phyloP scores from a whole-genome alignment of 2,888 invertebrate genomes.

The Osmoderma eremita region DNA sequence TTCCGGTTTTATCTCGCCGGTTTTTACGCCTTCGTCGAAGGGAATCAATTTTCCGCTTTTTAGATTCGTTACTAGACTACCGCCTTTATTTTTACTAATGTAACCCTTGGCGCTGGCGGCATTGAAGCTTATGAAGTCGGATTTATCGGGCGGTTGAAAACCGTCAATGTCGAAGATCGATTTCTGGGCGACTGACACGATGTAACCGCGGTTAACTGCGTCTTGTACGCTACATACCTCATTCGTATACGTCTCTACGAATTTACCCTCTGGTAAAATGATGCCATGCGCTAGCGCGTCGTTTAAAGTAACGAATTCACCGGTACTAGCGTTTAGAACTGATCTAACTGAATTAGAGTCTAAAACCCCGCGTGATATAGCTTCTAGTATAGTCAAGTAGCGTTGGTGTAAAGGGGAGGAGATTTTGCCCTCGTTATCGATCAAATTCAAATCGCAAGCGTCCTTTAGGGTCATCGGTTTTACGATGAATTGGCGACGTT shows the following conservation, averaged over 20 bases:
- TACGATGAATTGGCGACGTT: constrained; percentile 79
- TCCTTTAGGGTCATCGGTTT: constrained; percentile 95
- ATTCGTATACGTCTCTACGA: constrained; percentile 78
- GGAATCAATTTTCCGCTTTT: constrained; percentile 80
- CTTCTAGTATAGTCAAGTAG: constrained; percentile 83
- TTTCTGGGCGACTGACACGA: constrained; percentile 86
- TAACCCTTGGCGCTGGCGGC: constrained; percentile 80
- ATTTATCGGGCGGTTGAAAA: constrained; percentile 83
- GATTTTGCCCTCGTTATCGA: constrained; percentile 77
- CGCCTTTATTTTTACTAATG: constrained; percentile 77
- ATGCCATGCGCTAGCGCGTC: constrained; percentile 87
- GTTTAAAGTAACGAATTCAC: constrained; percentile 82
- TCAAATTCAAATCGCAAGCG: constrained; percentile 79
- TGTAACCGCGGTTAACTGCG: constrained; percentile 89
- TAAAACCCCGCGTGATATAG: constrained; percentile 86
- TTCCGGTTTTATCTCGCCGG: constrained; percentile 83
- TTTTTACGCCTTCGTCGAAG: constrained; percentile 81
- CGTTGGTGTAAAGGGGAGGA: constrained; percentile 82
- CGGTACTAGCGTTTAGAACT: constrained; percentile 81
- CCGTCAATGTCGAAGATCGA: constrained; percentile 94
- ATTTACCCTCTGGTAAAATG: constrained; percentile 78
- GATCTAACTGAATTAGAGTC: constrained; percentile 87
- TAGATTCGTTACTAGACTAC: constrained; percentile 77
- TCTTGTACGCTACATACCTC: constrained; percentile 82
- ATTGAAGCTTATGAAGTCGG: constrained; percentile 86